Conservation (phyloP, 2,888 invertebrate genomes). For the Drosophila neotestacea region DNA sequence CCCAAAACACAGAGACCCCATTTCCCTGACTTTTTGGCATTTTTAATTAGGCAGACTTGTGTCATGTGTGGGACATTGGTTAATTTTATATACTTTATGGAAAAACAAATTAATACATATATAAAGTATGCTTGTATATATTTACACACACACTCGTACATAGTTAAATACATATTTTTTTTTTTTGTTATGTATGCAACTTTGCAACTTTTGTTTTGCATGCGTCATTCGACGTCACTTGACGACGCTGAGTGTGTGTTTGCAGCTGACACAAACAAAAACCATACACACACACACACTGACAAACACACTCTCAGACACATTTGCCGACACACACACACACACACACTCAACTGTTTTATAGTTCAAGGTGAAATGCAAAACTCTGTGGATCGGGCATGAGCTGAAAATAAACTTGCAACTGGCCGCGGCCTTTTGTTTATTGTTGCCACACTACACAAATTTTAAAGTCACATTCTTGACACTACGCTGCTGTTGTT, state of each 20-base stretch:
- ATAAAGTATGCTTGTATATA: not conserved
- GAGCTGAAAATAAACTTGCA: constrained; percentile 57
- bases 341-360: constrained; percentile 42
- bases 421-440: constrained; percentile 56
- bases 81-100: constrained; percentile 24
- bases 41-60: constrained; percentile 77
- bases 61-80: constrained; percentile 48
- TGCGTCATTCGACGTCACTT: constrained; percentile 68
- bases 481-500: constrained; percentile 19
- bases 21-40: constrained; percentile 76
- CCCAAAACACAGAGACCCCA: constrained; percentile 23
- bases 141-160: constrained; percentile 6
- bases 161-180: constrained; percentile 19
- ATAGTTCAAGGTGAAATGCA: constrained; percentile 83
- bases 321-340: not conserved
- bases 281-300: constrained; percentile 15
- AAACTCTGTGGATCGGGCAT: constrained; percentile 58
- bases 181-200: constrained; percentile 41
- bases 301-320: constrained; percentile 15
- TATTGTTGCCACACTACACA: constrained; percentile 40
- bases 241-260: constrained; percentile 32
- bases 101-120: not conserved
- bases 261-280: constrained; percentile 28
- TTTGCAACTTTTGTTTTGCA: constrained; percentile 60
- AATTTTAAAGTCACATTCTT: constrained; percentile 52